These are phyloP conservation scores for Drosophila carrolli DNA, from an alignment of 1,140 invertebrate genomes.

Conservation along the genomic window DNA sequence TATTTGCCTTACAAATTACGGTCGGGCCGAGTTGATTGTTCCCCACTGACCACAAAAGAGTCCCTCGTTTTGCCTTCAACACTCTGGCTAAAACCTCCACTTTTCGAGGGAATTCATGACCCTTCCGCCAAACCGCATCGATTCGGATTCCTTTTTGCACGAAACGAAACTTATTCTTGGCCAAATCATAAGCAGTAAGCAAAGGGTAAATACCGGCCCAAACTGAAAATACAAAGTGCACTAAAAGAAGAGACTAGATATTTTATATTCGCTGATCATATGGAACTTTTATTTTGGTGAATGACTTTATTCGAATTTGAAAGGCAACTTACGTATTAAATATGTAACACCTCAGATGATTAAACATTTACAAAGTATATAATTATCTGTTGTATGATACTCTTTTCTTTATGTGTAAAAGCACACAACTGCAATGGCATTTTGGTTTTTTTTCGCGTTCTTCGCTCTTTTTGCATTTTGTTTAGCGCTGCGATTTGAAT, in stretches of 20 bases:
- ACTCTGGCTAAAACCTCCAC: not conserved
- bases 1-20: slow-evolving; percentile 26
- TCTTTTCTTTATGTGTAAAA: not conserved
- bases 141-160: slow-evolving; percentile 38
- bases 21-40: too few relatives aligned
- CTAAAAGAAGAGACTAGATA: not conserved
- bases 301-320: too few relatives aligned
- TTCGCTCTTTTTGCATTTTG: slow-evolving; percentile 44
- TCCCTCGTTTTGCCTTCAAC: slow-evolving; percentile 1
- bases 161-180: slow-evolving; percentile 46
- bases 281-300: too few relatives aligned
- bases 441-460: slow-evolving; percentile 25
- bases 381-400: too few relatives aligned
- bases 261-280: not conserved
- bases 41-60: slow-evolving; percentile 17
- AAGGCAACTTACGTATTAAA: too few relatives aligned
- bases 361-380: too few relatives aligned
- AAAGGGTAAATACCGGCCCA: slow-evolving; percentile 6
- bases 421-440: slow-evolving; percentile 55
- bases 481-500: slow-evolving; percentile 70
- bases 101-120: slow-evolving; percentile 31
- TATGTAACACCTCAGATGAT: too few relatives aligned
- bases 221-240: slow-evolving; percentile 5
- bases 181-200: slow-evolving; percentile 31
- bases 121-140: slow-evolving; percentile 41